Evolutionary conservation across 2,888 invertebrate species (phyloP), one percentile per base, ranked within the genome.

Genomic region (Drosophila flavopinicola): DNA sequence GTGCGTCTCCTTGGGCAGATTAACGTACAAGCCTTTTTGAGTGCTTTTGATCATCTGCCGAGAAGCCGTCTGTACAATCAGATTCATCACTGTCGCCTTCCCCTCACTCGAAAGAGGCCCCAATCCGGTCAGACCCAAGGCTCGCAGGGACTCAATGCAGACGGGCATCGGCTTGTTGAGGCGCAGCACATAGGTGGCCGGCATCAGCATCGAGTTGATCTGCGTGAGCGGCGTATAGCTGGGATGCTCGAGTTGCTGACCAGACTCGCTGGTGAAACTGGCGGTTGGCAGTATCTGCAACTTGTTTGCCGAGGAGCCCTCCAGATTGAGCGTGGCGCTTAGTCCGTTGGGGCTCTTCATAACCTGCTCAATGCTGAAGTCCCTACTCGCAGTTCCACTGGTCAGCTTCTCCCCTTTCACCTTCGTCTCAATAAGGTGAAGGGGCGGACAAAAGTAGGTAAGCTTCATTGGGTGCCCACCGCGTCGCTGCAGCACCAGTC

Each of bases 391-490:
- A 25, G 6, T 27, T 29, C 15, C 6, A 5, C 35, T 32, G n/a
- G 33, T 5, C 15, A 17, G 7, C n/a, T 42, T 37, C 5, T 69
- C 70, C 6, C 17, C 27, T 6, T 59, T 69, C 0, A 25, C 11
- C 23, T 73, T 64, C 0, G 38, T 17, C n/a, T 88, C 87, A 5
- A 66, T 38, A 3, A 88, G 33, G 33, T 83, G 88, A 0, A 88
- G 60, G 3, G 88, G 78, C 6, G 87, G 85, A 32, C 83, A 88
- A 24, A 98, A 98, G 91, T 98, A 99, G 0, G 97, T 98, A 24
- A 99, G 92, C 85, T 96, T 96, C 96, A 98, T 96, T 0, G 98
- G 96, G 89, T 98, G 97, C 92, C 96, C 97, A 89, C 97, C 97
- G 83, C 94, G 93, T 45, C 98, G 92, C 78, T 95, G 95, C 75